These are phyloP conservation scores for Xylota segnis DNA, from an alignment of 2,888 invertebrate genomes.

Conservation along the genomic window DNA sequence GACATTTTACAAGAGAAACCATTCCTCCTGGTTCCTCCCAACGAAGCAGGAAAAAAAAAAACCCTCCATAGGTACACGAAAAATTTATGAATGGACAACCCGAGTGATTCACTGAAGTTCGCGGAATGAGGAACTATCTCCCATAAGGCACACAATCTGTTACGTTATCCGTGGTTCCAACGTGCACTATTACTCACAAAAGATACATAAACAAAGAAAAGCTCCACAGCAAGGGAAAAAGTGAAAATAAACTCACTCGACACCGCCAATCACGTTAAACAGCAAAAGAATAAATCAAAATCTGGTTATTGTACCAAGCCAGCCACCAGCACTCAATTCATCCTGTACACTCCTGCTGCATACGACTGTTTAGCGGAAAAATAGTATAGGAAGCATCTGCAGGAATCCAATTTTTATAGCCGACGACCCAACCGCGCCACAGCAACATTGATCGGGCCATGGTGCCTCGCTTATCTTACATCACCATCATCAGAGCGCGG, in stretches of 20 bases:
- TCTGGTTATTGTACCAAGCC: conserved; percentile 58
- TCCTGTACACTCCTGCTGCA: conserved; percentile 35
- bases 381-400: conserved; percentile 65
- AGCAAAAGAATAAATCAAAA: conserved; percentile 76
- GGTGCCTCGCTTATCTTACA: conserved; percentile 71
- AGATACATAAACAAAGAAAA: conserved; percentile 73
- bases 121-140: conserved; percentile 73
- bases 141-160: conserved; percentile 58
- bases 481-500: conserved; percentile 71
- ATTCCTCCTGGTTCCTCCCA: too few species aligned
- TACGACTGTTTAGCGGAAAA: conserved; percentile 7
- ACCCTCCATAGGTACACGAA: not conserved
- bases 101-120: conserved; percentile 65
- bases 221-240: conserved; percentile 56
- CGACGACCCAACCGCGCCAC: conserved; percentile 29
- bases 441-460: conserved; percentile 51
- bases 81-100: conserved; percentile 69
- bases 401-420: conserved; percentile 65
- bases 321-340: conserved; percentile 11
- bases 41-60: not conserved
- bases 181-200: conserved; percentile 73
- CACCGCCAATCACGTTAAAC: conserved; percentile 73
- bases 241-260: conserved; percentile 75
- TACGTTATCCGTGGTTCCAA: conserved; percentile 60
- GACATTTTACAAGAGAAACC: too few species aligned